Percentiles rank a stretch among this genome's conserved stretches.
Evolutionary conservation across 2,113 vertebrate genomes (phyloP).

Genomic region (Chionodraco myersi): DNA sequence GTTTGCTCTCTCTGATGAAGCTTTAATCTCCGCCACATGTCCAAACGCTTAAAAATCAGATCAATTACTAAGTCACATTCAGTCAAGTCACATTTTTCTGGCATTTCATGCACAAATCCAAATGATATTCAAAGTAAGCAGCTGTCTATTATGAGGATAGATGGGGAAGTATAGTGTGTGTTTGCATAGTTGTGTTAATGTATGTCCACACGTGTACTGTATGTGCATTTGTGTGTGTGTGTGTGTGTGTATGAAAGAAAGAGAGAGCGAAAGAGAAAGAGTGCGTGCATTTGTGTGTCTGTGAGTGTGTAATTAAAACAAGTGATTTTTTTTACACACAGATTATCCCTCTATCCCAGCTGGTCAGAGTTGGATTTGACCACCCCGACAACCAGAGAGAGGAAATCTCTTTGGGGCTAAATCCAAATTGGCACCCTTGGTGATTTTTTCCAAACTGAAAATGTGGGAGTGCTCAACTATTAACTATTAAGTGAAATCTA

Average conservation of each 20-base stretch:
- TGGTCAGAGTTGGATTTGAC: constrained; percentile 83
- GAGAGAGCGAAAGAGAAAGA: constrained; percentile 24
- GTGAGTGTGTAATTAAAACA: constrained; percentile 84
- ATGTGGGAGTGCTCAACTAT: constrained; percentile 37
- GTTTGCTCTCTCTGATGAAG: constrained; percentile 61
- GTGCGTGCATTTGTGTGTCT: constrained; percentile 56
- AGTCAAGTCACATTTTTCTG: constrained; percentile 58
- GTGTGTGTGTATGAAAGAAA: background rate
- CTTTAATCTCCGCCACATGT: constrained; percentile 82
- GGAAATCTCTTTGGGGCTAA: constrained; percentile 78
- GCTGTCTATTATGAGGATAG: constrained; percentile 51
- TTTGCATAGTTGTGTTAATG: constrained; percentile 6
- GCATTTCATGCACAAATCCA: constrained; percentile 40
- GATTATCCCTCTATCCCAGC: constrained; percentile 85
- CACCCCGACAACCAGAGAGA: constrained; percentile 75
- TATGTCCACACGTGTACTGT: constrained; percentile 19
- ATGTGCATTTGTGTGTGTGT: background rate
- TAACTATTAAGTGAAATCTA: constrained; percentile 9
- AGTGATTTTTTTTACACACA: constrained; percentile 77
- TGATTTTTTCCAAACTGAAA: constrained; percentile 57
- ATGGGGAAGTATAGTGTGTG: constrained; percentile 11
- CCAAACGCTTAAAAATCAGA: constrained; percentile 76
- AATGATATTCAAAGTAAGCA: constrained; percentile 64
- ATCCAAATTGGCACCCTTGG: constrained; percentile 82
- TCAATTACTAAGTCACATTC: constrained; percentile 79